Percentiles rank a stretch among this genome's conserved stretches.
phyloP scores from a whole-genome alignment of 2,113 vertebrate species.

The Synodontis membranacea region DNA sequence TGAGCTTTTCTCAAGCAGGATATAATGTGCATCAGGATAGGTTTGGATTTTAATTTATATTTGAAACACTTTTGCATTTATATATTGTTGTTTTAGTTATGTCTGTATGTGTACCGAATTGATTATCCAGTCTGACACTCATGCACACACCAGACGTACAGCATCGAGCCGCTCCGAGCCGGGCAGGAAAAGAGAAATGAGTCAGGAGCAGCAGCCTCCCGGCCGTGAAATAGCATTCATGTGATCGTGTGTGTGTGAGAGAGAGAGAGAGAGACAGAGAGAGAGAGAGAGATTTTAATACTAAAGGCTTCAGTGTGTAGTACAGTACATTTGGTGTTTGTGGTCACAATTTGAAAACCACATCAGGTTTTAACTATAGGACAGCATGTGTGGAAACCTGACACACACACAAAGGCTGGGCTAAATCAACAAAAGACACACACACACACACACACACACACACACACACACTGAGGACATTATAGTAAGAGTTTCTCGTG shows the following conservation, averaged over 20 bases:
- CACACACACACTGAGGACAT: neutral
- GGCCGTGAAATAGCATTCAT: constrained; percentile 38
- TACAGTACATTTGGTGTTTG: constrained; percentile 64
- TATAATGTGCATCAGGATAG: neutral
- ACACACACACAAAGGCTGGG: neutral
- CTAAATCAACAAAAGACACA: neutral
- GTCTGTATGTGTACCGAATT: neutral
- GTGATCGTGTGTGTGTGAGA: neutral
- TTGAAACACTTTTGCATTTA: neutral
- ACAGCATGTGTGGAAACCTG: constrained; percentile 43
- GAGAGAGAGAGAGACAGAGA: neutral
- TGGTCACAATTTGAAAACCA: constrained; percentile 49
- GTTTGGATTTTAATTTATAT: neutral
- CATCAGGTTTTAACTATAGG: constrained; percentile 20
- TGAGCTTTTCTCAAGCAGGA: neutral
- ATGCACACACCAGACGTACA: neutral
- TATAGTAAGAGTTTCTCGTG: neutral
- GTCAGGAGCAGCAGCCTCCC: neutral
- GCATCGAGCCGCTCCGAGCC: neutral
- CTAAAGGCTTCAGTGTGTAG: constrained; percentile 53
- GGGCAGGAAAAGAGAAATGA: constrained; percentile 47
- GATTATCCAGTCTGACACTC: neutral
- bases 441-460: neutral
- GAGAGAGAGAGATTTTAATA: neutral
- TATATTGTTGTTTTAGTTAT: neutral